Base-by-base conservation (phyloP, 1,140 invertebrate genomes). In the Thereuonema tuberculata region DNA sequence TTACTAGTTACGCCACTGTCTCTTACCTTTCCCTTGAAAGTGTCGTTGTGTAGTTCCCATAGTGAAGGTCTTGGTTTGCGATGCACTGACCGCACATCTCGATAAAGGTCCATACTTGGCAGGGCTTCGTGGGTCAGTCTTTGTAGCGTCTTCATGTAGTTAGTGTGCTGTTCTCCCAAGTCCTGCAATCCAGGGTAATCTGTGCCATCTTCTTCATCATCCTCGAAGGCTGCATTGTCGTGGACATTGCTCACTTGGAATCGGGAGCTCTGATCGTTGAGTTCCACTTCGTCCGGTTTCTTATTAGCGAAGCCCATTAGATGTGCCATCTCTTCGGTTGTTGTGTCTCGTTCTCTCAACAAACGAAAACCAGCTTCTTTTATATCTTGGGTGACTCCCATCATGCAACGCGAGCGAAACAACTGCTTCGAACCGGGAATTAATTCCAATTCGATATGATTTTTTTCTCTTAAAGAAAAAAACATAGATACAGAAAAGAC, bases 61-160 rank as follows among this genome's bases (percentile, higher is more conserved):
- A 97, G 75, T 1, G 93, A 94, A 2, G 93, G 93, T 68, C 85
- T 79, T 66, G 87, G 88, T 20, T 84, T 86, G 1, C 87, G 87
- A 67, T 91, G 89, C 47, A 94, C 84, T 1, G 79, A 67, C 21
- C 87, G 90, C 61, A 94, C 86, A 72, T 96, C 94, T 61, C 92
- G 81, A 74, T 97, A 97, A 76, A 95, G 93, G 70, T 95, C 91
- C 67, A 93, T 73, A 55, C 90, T 78, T 5, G 92, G 92, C 48
- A 95, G 70, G 1, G 90, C 91, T 76, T 97, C 93, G 9, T 89
- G 77, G 0, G 92, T 95, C 70, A 95, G 86, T 68, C 91, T 85
- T 59, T 89, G 86, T 69, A 70, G 88, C 69, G 86, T 89, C 71
- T 88, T 88, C 24, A 79, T 80, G 76, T 88, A 86, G 69, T 82